Evolutionary conservation across 2,797 vertebrate genomes (phyloP), one percentile per base, ranked within the genome.

Genomic region (Halcyon smyrnensis): DNA sequence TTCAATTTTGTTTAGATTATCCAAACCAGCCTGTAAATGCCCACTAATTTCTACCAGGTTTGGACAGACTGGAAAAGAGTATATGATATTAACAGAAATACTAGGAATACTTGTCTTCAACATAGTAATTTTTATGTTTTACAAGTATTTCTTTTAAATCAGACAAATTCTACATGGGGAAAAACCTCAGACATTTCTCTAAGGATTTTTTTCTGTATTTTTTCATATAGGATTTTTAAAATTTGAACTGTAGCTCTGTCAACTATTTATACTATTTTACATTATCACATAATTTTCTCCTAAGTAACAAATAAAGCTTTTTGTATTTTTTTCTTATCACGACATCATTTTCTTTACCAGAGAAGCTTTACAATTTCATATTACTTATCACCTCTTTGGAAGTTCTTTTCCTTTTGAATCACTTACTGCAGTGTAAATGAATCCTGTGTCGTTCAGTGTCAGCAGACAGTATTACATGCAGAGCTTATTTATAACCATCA

Each of bases 161-260:
- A 8, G 16, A 2, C 18, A 27, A 50, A 57, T 11, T 69, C 0
- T 3, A 32, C 6, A 39, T 6, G 17, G 15, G 6, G 6, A 2
- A 18, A 32, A 54, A 53, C 39, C 7, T 1, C 5, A 68, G 21
- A 11, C 3, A 36, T 70, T 86, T 74, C 17, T 41, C 30, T 20
- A 68, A 59, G 11, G 27, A 14, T 48, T 85, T 48, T 82, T 45
- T 67, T 63, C 14, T 41, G 6, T 32, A 15, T 11, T 67, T 63
- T 57, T 62, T 51, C n/a, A 56, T 50, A 48, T 1, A 51, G 34
- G 9, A 27, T 15, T 34, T 54, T 87, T 48, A 1, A 0, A 45
- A 65, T 43, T 64, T 84, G 9, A 87, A 54, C 8, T 36, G 68
- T 45, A 32, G 6, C 6, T 86, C 30, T 63, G 57, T 45, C 51